phyloP scores from a whole-genome alignment of 2,888 invertebrate genomes.

The Helleia helle region DNA sequence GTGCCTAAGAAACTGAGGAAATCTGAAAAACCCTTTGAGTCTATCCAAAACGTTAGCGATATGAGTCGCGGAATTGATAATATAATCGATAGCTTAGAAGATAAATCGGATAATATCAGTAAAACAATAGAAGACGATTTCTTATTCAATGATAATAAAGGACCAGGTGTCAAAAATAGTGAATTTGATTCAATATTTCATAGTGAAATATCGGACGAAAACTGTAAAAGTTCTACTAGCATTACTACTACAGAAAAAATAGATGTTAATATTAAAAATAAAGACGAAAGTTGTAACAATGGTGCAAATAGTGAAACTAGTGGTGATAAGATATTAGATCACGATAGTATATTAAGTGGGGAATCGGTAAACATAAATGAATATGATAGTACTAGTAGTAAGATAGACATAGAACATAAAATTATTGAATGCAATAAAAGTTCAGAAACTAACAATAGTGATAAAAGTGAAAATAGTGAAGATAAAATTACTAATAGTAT shows the following conservation, averaged over 20 bases:
- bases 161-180: conserved; percentile 17
- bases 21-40: conserved; percentile 25
- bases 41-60: conserved; percentile 23
- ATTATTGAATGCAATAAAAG: background rate
- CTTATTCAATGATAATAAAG: conserved; percentile 16
- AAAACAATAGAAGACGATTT: conserved; percentile 16
- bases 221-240: background rate
- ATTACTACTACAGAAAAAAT: conserved; percentile 4
- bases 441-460: background rate
- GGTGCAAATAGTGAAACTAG: conserved; percentile 5
- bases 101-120: conserved; percentile 20
- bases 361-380: background rate
- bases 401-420: background rate
- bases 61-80: conserved; percentile 29
- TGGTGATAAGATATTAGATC: background rate
- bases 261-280: background rate
- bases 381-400: background rate
- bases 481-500: no score
- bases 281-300: conserved; percentile 3
- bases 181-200: conserved; percentile 21
- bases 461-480: background rate
- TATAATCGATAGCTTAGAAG: conserved; percentile 33
- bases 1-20: conserved; percentile 36
- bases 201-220: background rate
- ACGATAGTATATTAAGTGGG: background rate